A percentile compares a stretch with the other conserved stretches of the same genome.
Evolutionary conservation across 2,888 invertebrate genomes (phyloP).

Genomic region (Drosophila atripex): DNA sequence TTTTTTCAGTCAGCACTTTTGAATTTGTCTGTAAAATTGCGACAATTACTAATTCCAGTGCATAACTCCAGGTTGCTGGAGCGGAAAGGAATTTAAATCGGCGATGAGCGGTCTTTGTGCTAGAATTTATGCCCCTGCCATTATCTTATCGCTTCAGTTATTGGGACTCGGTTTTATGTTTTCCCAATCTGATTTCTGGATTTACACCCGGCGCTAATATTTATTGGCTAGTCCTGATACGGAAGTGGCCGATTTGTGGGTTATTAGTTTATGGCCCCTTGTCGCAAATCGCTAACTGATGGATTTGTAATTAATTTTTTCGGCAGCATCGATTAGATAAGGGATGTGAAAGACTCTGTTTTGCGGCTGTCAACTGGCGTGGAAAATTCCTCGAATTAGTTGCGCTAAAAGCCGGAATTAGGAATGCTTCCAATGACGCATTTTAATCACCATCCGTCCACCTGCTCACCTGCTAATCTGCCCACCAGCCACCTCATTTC

Average conservation of each 20-base stretch:
- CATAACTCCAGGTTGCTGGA: slow-evolving; percentile 27
- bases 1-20: slow-evolving; percentile 1
- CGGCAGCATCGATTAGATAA: slow-evolving; percentile 52
- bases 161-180: neutral
- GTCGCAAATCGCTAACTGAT: slow-evolving; percentile 58
- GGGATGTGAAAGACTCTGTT: slow-evolving; percentile 17
- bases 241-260: slow-evolving; percentile 61
- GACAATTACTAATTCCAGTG: slow-evolving; percentile 25
- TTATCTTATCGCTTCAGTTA: slow-evolving; percentile 10
- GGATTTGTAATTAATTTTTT: slow-evolving; percentile 59
- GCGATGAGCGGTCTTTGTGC: neutral
- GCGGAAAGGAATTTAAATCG: slow-evolving; percentile 40
- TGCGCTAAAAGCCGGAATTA: slow-evolving; percentile 18
- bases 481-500: slow-evolving; percentile 13
- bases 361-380: slow-evolving; percentile 14
- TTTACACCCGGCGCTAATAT: slow-evolving; percentile 11
- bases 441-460: too few relatives aligned
- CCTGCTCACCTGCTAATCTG: too few relatives aligned
- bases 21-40: slow-evolving; percentile 16
- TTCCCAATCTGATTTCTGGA: slow-evolving; percentile 24
- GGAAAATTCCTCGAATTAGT: slow-evolving; percentile 35
- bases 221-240: slow-evolving; percentile 31
- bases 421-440: slow-evolving; percentile 6
- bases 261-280: slow-evolving; percentile 55
- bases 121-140: neutral